These are phyloP conservation scores for Cabera pusaria DNA, from an alignment of 2,888 invertebrate species.

Conservation along the genomic window DNA sequence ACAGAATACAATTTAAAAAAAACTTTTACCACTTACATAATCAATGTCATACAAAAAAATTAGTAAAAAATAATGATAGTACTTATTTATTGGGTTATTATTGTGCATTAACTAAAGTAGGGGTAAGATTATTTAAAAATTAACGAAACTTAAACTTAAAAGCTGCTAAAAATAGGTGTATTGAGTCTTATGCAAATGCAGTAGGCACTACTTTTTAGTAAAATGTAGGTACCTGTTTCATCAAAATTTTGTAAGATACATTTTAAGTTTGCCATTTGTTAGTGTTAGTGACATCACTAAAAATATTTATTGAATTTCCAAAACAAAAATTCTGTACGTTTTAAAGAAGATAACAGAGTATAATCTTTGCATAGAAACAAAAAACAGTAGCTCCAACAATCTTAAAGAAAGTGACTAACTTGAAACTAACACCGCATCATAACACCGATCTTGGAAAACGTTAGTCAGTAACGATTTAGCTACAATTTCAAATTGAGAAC, in stretches of 20 bases:
- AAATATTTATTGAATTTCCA: no score
- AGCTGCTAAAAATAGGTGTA: constrained; percentile 72
- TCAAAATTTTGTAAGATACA: constrained; percentile 30
- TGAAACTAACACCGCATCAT: no score
- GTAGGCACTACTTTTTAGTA: constrained; percentile 39
- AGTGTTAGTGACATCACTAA: no score
- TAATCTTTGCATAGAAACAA: no score
- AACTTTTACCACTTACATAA: constrained; percentile 35
- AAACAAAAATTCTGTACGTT: no score
- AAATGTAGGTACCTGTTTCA: no score
- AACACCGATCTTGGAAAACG: no score
- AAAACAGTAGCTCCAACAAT: no score
- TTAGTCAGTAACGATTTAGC: no score
- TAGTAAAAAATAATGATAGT: constrained; percentile 49
- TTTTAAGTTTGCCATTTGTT: constrained; percentile 27
- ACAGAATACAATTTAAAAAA: constrained; percentile 36
- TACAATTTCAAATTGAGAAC: no score
- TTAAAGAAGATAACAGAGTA: no score
- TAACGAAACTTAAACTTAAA: constrained; percentile 67
- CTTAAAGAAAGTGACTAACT: no score
- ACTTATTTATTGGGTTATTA: constrained; percentile 60
- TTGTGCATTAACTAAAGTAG: constrained; percentile 73
- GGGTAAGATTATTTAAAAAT: constrained; percentile 57
- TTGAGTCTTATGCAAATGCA: constrained; percentile 39
- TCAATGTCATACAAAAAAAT: constrained; percentile 45